Conservation (phyloP, 2,113 vertebrate species). For the Notiomystis cincta region DNA sequence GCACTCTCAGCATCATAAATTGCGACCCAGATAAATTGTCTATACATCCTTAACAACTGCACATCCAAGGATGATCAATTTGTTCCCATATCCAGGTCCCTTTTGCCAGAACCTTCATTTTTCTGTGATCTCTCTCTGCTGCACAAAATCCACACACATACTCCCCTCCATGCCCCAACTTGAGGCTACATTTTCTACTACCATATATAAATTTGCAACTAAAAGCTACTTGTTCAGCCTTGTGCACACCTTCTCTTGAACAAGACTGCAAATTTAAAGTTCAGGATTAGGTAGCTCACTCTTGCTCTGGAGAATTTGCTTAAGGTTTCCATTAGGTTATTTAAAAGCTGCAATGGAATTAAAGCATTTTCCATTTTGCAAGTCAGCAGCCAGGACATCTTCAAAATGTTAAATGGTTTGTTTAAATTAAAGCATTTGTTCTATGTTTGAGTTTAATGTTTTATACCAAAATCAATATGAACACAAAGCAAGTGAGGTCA, state of each 20-base stretch:
- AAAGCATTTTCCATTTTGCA: neutral
- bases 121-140: neutral
- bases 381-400: neutral
- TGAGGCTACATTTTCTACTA: neutral
- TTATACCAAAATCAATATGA: neutral
- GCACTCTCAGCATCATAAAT: neutral
- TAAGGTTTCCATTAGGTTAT: neutral
- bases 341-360: neutral
- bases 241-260: neutral
- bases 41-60: neutral
- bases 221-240: neutral
- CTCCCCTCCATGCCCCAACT: accelerated
- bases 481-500: neutral
- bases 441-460: neutral
- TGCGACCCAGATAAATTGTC: neutral
- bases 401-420: neutral
- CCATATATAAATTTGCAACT: neutral
- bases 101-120: neutral
- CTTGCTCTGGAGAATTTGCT: neutral
- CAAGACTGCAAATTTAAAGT: neutral
- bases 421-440: neutral
- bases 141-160: too few species aligned
- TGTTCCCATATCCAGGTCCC: neutral
- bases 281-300: neutral
- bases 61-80: neutral